These are phyloP conservation scores for Brachionus rubens DNA, from an alignment of 1,140 invertebrate species.

Conservation along the genomic window DNA sequence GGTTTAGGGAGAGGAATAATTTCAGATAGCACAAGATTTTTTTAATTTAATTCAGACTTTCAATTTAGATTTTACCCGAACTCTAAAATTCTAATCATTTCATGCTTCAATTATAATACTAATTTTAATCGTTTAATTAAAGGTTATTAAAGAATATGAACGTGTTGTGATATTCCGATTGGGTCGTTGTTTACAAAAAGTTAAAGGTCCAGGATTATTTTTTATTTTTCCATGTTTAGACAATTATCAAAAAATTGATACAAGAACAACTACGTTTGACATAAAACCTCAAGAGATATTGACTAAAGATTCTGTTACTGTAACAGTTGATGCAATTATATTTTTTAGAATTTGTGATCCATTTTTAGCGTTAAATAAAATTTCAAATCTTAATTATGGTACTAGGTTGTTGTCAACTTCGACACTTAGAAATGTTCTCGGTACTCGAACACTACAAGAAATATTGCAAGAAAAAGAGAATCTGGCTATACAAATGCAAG, in stretches of 20 bases:
- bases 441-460: constrained; percentile 44
- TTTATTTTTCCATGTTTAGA: constrained; percentile 48
- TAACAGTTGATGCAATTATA: constrained; percentile 48
- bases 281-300: constrained; percentile 48
- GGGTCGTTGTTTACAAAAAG: constrained; percentile 9
- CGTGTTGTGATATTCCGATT: constrained; percentile 46
- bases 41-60: no score
- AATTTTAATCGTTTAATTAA: background rate
- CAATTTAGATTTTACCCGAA: no score
- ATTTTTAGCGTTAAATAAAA: constrained; percentile 30
- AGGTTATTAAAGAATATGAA: constrained; percentile 47
- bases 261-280: constrained; percentile 43
- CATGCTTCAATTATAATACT: background rate
- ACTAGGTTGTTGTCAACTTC: constrained; percentile 46
- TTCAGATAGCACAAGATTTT: no score
- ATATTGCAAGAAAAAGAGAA: constrained; percentile 39
- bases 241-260: constrained; percentile 43
- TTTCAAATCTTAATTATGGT: constrained; percentile 43
- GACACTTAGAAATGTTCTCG: constrained; percentile 46
- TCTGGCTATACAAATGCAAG: background rate
- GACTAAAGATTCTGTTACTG: constrained; percentile 48
- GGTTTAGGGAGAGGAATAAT: no score
- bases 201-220: constrained; percentile 47
- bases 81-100: no score
- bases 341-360: constrained; percentile 46